Percentiles rank a stretch among this genome's conserved stretches.
Conservation (phyloP, 2,888 invertebrate species). For the Pristionchus japonicus region DNA sequence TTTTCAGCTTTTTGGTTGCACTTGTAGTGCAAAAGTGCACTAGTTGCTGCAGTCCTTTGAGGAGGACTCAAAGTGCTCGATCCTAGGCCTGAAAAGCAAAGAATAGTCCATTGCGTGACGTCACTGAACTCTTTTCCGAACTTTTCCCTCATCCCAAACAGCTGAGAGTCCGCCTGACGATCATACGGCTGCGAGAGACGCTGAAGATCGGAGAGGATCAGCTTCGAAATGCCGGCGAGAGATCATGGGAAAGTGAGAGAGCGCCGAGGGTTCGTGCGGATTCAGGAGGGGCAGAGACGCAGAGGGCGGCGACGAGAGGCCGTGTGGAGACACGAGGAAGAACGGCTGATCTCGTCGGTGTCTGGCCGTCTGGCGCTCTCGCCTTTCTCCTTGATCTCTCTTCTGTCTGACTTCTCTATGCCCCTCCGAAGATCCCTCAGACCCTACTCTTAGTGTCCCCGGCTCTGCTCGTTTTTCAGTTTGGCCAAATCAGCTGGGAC, state of each 20-base stretch:
- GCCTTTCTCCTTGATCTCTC: neutral
- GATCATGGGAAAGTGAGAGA: no score
- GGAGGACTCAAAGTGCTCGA: no score
- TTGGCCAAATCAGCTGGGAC: slow-evolving; percentile 42
- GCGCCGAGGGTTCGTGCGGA: no score
- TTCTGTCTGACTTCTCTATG: neutral
- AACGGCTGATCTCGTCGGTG: slow-evolving; percentile 22
- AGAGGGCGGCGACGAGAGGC: neutral
- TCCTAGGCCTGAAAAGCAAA: neutral
- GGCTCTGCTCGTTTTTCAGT: slow-evolving; percentile 24
- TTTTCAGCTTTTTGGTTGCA: neutral
- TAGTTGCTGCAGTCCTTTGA: neutral
- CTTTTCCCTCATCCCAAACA: neutral
- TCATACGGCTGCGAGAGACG: neutral
- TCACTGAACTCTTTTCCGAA: slow-evolving; percentile 9
- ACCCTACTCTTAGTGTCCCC: neutral
- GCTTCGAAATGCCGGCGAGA: no score
- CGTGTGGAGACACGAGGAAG: neutral
- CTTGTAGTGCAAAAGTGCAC: neutral
- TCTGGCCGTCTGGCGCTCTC: slow-evolving; percentile 5
- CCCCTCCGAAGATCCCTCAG: neutral
- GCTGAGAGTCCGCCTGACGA: slow-evolving; percentile 19
- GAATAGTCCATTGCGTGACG: neutral
- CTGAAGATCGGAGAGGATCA: neutral
- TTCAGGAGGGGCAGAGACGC: neutral